Evolutionary conservation across 2,888 invertebrate species (phyloP), one percentile per base, ranked within the genome.

Genomic region (Blastobasis adustella): DNA sequence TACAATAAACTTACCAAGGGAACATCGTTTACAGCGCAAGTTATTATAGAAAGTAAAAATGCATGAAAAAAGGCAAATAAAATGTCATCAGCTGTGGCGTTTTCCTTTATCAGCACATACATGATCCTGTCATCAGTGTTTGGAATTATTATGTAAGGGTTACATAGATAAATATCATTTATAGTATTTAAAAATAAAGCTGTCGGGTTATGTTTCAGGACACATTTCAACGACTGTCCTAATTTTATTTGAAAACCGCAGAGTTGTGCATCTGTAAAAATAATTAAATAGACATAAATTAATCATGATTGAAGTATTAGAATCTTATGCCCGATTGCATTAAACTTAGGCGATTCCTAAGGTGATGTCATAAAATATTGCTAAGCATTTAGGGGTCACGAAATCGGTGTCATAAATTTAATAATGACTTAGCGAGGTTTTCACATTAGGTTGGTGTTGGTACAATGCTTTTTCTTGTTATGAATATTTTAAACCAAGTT

Each of bases 31-130:
- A 85, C 66, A 4, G 79, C 72, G 54, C 76, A 79, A 0, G 62
- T 72, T 1, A 76, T 56, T 6, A 74, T 66, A 0, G 83, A 69
- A 23, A 91, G 79, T 50, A 93, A 69, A 37, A 91, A 89, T 5
- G 93, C 93, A 65, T 94, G 92, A 60, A 93, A 93, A 70, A 93
- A 94, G 5, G 92, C 92, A 66, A 91, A 88, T 7, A 95, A 67
- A n/a, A 93, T 80, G 59, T 92, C 91, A 49, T 76, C 74, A 0
- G 89, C 67, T 0, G 65, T 69, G 36, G 90, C 88, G n/a, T 85
- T 73, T 47, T 89, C 83, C 54, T 89, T 85, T 1, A 94, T 69
- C 41, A 89, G 70, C 23, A 95, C 82, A 66, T 89, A 84, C 64
- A 94, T 90, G 37, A 68, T 79, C 54, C 79, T 79, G 5, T 68